Percentiles rank a stretch among this genome's conserved stretches.
These are phyloP conservation scores for Nothura maculosa DNA, from an alignment of 2,797 vertebrate species.

Conservation along the genomic window DNA sequence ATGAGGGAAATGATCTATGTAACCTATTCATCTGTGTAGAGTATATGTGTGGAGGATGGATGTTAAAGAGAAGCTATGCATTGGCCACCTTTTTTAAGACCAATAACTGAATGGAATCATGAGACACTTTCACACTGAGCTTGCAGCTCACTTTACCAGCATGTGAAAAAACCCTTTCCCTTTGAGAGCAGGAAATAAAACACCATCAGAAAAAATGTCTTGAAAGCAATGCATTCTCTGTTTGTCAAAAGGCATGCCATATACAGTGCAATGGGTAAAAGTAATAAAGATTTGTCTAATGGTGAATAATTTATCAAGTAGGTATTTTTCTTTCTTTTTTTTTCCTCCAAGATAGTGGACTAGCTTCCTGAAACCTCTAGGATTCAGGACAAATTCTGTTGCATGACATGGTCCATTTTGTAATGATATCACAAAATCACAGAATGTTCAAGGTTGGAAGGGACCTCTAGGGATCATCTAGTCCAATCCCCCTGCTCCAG, in stretches of 20 bases:
- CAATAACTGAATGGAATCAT: neutral
- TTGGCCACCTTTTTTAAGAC: neutral
- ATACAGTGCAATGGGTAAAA: neutral
- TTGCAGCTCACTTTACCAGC: neutral
- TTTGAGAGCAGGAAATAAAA: neutral
- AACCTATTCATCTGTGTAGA: neutral
- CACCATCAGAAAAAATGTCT: neutral
- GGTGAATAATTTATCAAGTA: neutral
- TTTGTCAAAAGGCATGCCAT: neutral
- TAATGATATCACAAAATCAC: neutral
- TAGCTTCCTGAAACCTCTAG: neutral
- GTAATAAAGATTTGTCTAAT: neutral
- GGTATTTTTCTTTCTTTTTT: too few species aligned
- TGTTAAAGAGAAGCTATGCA: neutral
- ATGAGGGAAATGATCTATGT: neutral
- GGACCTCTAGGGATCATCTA: too few species aligned
- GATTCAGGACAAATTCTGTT: neutral
- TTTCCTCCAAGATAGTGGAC: neutral
- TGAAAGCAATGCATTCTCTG: constrained; percentile 1
- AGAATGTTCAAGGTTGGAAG: too few species aligned
- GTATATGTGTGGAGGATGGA: neutral
- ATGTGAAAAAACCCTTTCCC: neutral
- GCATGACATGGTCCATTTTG: neutral
- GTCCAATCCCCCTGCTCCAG: too few species aligned
- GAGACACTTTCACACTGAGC: neutral